Evolutionary conservation across 2,888 invertebrate species (phyloP).

Genomic region (Tetranychus truncatus): DNA sequence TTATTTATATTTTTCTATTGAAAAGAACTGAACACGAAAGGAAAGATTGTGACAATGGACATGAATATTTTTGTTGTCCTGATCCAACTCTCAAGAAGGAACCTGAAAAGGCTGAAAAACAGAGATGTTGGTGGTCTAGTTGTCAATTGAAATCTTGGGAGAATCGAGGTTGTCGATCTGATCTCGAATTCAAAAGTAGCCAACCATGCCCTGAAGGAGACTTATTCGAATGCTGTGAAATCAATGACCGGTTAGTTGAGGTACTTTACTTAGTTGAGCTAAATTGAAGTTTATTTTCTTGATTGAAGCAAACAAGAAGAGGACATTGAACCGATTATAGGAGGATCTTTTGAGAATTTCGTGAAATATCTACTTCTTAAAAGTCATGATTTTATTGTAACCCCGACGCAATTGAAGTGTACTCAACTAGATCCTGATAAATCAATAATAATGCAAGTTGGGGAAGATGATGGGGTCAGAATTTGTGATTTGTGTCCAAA

Average conservation of each 20-base stretch:
- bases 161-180: constrained; percentile 8
- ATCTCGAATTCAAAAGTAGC: background rate
- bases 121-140: constrained; percentile 8
- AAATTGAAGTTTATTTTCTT: too few relatives aligned
- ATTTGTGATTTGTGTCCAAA: constrained; percentile 15
- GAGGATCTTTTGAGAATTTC: constrained; percentile 8
- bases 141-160: background rate
- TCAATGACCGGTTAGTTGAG: background rate
- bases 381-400: background rate
- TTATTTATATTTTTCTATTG: too few relatives aligned
- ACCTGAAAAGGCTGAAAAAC: too few relatives aligned
- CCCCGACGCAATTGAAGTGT: background rate
- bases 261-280: background rate
- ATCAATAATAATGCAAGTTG: background rate
- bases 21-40: too few relatives aligned
- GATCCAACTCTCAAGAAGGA: too few relatives aligned
- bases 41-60: too few relatives aligned
- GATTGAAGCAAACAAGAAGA: background rate
- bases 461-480: background rate
- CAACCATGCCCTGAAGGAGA: background rate
- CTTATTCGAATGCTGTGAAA: background rate
- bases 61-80: too few relatives aligned
- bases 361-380: constrained; percentile 9
- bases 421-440: background rate
- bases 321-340: constrained; percentile 1